Evolutionary conservation across 2,113 vertebrate species (phyloP).

Genomic region (Dinomys branickii): DNA sequence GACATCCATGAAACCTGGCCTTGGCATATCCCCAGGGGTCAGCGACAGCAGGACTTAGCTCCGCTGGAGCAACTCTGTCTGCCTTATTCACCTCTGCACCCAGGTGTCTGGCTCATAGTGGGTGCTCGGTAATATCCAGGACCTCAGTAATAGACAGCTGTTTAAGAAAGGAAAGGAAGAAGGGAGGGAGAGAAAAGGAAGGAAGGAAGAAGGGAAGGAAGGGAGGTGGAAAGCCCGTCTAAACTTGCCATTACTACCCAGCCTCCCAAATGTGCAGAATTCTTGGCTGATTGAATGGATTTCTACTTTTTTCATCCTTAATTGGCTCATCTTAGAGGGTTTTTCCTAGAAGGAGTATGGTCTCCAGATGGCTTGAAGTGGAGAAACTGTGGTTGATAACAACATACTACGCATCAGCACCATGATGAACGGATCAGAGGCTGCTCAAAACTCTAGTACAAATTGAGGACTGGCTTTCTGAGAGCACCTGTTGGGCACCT

Average conservation of each 20-base stretch:
- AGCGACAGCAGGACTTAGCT: not conserved
- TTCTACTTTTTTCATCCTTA: not conserved
- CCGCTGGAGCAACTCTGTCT: accelerated
- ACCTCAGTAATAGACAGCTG: not conserved
- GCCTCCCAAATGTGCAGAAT: not conserved
- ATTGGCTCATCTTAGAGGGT: not conserved
- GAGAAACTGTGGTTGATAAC: too few species aligned
- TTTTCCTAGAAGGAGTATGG: not conserved
- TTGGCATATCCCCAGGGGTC: not conserved
- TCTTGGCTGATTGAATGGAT: not conserved
- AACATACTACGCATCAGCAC: too few species aligned
- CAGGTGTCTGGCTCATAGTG: not conserved
- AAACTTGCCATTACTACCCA: too few species aligned
- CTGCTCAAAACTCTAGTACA: not conserved
- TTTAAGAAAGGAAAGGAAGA: too few species aligned
- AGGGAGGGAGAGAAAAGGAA: not conserved
- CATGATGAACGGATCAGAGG: not conserved
- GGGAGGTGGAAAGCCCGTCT: not conserved
- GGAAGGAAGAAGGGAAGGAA: not conserved
- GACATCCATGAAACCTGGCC: not conserved
- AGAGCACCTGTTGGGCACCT: accelerated
- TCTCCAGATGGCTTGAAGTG: not conserved
- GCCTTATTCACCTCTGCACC: not conserved
- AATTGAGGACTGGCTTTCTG: not conserved
- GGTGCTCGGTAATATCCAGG: accelerated